A percentile compares a stretch with the other conserved stretches of the same genome.
Conservation (phyloP, 2,113 vertebrate genomes). For the Lontra canadensis region DNA sequence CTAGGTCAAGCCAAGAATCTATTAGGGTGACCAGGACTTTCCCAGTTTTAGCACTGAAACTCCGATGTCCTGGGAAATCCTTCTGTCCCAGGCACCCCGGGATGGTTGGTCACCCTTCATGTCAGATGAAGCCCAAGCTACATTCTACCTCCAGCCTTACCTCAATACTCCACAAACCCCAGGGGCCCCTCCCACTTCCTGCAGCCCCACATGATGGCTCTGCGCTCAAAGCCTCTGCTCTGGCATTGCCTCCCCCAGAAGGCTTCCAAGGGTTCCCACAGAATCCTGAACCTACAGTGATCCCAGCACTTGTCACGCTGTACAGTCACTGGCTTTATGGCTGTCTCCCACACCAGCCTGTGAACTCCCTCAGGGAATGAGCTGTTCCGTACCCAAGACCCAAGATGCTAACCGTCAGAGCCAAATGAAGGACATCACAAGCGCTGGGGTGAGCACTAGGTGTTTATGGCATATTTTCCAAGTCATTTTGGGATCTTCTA, state of each 20-base stretch:
- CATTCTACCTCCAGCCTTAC: background rate
- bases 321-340: background rate
- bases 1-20: background rate
- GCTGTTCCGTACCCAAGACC: background rate
- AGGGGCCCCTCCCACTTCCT: too few relatives aligned
- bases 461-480: background rate
- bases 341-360: background rate
- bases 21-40: background rate
- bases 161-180: background rate
- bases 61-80: background rate
- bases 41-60: background rate
- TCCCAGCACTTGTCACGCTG: background rate
- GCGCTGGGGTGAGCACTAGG: background rate
- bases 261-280: background rate
- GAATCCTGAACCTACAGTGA: background rate
- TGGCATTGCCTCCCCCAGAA: background rate
- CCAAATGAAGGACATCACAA: background rate
- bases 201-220: background rate
- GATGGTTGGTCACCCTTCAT: rapidly evolving
- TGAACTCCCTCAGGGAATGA: background rate
- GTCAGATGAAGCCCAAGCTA: background rate
- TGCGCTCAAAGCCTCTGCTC: background rate
- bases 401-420: background rate
- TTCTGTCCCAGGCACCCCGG: background rate
- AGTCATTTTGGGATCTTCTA: background rate